Percentiles rank a stretch among this genome's conserved stretches.
Evolutionary conservation across 2,113 vertebrate genomes (phyloP).

Genomic region (Ammodytes marinus): DNA sequence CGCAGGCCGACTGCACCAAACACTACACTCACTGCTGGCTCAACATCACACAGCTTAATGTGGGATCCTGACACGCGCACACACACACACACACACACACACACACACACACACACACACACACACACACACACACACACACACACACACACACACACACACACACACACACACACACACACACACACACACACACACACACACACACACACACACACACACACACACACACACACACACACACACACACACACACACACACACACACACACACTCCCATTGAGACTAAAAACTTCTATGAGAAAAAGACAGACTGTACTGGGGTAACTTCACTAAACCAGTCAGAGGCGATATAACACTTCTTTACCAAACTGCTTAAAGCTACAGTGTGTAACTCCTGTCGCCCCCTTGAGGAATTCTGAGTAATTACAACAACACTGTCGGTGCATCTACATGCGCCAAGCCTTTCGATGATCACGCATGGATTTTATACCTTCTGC

Average conservation of each 20-base stretch:
- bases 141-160: background rate
- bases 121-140: background rate
- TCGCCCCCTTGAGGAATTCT: too few species aligned
- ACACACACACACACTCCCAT: conserved; percentile 11
- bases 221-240: background rate
- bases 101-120: conserved; percentile 8
- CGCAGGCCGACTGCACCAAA: background rate
- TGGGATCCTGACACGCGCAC: conserved; percentile 17
- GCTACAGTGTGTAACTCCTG: too few species aligned
- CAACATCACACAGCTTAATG: conserved; percentile 47
- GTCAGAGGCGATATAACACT: too few species aligned
- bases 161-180: conserved; percentile 8
- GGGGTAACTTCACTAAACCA: background rate
- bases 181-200: background rate
- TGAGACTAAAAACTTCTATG: conserved; percentile 30
- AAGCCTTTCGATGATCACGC: too few species aligned
- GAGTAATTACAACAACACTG: too few species aligned
- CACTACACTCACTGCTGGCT: conserved; percentile 42
- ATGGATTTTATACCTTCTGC: too few species aligned
- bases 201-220: background rate
- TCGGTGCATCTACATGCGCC: too few species aligned
- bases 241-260: conserved; percentile 5
- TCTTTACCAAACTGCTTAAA: too few species aligned
- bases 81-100: background rate
- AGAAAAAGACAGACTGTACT: background rate